phyloP scores from a whole-genome alignment of 2,888 invertebrate species.

The Parnassius glacialis region DNA sequence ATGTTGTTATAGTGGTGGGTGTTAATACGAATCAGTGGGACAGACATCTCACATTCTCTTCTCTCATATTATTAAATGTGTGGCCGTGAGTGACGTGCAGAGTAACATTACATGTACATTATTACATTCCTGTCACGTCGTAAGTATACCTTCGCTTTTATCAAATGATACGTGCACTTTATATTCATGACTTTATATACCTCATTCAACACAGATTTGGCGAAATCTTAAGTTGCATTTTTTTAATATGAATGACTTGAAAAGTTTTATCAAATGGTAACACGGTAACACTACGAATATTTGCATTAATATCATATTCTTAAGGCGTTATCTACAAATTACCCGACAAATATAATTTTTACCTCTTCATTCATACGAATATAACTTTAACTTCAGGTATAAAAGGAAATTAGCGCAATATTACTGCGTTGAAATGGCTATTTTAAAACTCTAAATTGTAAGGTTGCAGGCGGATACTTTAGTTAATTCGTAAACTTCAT shows the following conservation, averaged over 20 bases:
- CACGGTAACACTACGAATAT: too few relatives aligned
- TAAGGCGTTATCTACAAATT: too few relatives aligned
- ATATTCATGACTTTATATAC: slow-evolving; percentile 61
- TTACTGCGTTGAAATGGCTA: slow-evolving; percentile 26
- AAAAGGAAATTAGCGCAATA: slow-evolving; percentile 22
- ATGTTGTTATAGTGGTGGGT: slow-evolving; percentile 23
- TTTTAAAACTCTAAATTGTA: slow-evolving; percentile 32
- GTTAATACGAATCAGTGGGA: slow-evolving; percentile 37
- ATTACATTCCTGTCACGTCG: slow-evolving; percentile 73
- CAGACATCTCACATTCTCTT: slow-evolving; percentile 40
- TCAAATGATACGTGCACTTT: slow-evolving; percentile 65
- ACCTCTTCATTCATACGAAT: not conserved
- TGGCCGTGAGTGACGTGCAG: slow-evolving; percentile 56
- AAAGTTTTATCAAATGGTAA: not conserved
- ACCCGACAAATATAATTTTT: not conserved
- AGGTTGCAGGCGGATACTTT: slow-evolving; percentile 58
- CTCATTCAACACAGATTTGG: slow-evolving; percentile 63
- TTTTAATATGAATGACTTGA: not conserved
- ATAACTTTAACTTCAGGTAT: slow-evolving; percentile 19
- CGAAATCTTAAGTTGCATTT: not conserved
- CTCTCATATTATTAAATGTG: slow-evolving; percentile 57
- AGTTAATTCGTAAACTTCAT: slow-evolving; percentile 77
- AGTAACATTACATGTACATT: slow-evolving; percentile 44
- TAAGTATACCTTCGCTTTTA: slow-evolving; percentile 53
- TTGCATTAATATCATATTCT: too few relatives aligned